These are phyloP conservation scores for Ptychoptera albimana DNA, from an alignment of 2,888 invertebrate genomes.

Conservation along the genomic window DNA sequence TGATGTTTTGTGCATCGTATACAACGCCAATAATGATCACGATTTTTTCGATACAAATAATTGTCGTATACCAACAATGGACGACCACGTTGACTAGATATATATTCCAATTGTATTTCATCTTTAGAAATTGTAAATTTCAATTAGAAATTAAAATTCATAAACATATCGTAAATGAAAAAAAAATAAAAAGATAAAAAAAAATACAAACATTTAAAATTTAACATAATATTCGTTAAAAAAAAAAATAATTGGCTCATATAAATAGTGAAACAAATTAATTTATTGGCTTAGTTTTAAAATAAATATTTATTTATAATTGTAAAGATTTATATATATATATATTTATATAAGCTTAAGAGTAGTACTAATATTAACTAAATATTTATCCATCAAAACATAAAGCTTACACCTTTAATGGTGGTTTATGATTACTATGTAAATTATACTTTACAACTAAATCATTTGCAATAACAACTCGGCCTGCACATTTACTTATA, in stretches of 20 bases:
- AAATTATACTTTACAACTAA: slow-evolving; percentile 13
- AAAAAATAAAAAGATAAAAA: not conserved
- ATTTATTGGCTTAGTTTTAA: not conserved
- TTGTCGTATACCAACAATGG: slow-evolving; percentile 19
- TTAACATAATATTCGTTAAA: too few relatives aligned
- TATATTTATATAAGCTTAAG: too few relatives aligned
- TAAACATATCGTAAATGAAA: slow-evolving; percentile 1
- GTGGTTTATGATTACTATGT: slow-evolving; percentile 13
- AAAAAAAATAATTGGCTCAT: too few relatives aligned
- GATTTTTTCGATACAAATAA: slow-evolving; percentile 21
- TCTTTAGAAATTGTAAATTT: slow-evolving; percentile 11
- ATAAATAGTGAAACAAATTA: not conserved
- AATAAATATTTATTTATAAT: too few relatives aligned
- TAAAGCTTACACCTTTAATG: too few relatives aligned
- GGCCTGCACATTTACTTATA: slow-evolving; percentile 13
- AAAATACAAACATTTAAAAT: not conserved
- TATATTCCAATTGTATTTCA: slow-evolving; percentile 14
- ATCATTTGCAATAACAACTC: slow-evolving; percentile 13
- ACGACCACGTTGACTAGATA: slow-evolving; percentile 20
- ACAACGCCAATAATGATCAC: slow-evolving; percentile 22
- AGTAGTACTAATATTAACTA: too few relatives aligned
- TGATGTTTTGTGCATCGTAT: slow-evolving; percentile 18
- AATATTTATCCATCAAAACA: too few relatives aligned
- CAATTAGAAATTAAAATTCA: not conserved
- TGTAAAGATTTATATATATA: too few relatives aligned